Base-by-base conservation (phyloP, 1,140 invertebrate species). In the Drosophila nigrodunni region DNA sequence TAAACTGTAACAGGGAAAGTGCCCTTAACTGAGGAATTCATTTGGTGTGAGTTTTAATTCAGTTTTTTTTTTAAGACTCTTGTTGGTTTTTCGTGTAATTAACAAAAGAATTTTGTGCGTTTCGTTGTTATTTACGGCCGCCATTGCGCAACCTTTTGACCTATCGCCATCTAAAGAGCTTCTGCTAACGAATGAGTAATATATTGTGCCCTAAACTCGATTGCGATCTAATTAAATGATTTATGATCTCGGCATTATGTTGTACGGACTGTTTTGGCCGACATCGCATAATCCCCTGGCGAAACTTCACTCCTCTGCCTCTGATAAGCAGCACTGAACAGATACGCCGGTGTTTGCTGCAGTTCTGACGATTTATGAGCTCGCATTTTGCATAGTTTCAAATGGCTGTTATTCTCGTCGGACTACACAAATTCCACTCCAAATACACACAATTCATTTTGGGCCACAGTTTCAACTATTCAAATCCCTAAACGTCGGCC, bases 351-450 rank as follows among this genome's bases (percentile, higher is more conserved):
- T 57, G 25, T 47, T 30, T 44, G 39, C 76, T 83, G 77, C 77
- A 78, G 37, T 61, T 66, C 66, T 35, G 35, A 57, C 59, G 64
- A 88, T 88, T 88, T 88, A 88, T 65, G 85, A 80, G 85, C 68
- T 73, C 70, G 62, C 57, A 74, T 88, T 87, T 89, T 88, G 85
- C 83, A 88, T 88, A 88, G 83, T 83, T 88, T 83, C 80, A 59
- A 89, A 88, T 83, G 83, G 80, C 73, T 65, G 60, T 71, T 65
- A 58, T 58, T 41, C 58, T 58, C 67, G 52, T 57, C 50, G 50
- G 50, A 49, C 54, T 64, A 55, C 60, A 44, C 68, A 71, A 62
- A 74, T 74, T 46, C 71, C 47, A 49, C 10, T 67, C 58, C 64
- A 67, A 79, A 70, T 30, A 30, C 25, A 67, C 83, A 80, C 80